These are phyloP conservation scores for Trachelus tabidus DNA, from an alignment of 2,888 invertebrate species.

Conservation along the genomic window DNA sequence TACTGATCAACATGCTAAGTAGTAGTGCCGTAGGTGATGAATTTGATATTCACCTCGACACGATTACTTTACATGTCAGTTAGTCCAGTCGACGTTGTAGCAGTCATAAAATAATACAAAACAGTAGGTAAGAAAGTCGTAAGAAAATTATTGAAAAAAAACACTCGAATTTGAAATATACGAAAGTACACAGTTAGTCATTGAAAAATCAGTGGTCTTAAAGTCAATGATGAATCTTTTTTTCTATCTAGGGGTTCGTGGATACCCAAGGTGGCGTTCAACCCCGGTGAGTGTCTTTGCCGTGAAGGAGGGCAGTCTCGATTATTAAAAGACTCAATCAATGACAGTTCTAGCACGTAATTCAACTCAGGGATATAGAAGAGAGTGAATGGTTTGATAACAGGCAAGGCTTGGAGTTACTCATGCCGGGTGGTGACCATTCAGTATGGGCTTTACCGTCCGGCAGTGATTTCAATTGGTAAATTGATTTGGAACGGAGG, in stretches of 20 bases:
- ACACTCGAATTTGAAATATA: neutral
- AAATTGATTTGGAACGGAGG: constrained; percentile 56
- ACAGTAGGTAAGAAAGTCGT: neutral
- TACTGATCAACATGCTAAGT: constrained; percentile 65
- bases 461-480: constrained; percentile 64
- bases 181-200: neutral
- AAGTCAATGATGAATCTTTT: neutral
- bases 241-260: neutral
- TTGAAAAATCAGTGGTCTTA: neutral
- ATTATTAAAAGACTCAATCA: neutral
- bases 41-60: constrained; percentile 62
- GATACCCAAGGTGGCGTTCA: neutral
- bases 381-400: constrained; percentile 48
- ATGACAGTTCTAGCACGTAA: neutral
- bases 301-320: neutral
- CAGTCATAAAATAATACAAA: neutral
- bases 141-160: neutral
- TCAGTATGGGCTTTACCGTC: constrained; percentile 19
- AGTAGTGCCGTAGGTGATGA: constrained; percentile 71
- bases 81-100: neutral
- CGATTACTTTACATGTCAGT: constrained; percentile 63
- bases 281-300: neutral
- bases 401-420: constrained; percentile 22
- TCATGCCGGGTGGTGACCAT: constrained; percentile 8
- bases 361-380: constrained; percentile 10